Base-by-base conservation (phyloP, 2,113 vertebrate genomes). In the Odocoileus hemionus region DNA sequence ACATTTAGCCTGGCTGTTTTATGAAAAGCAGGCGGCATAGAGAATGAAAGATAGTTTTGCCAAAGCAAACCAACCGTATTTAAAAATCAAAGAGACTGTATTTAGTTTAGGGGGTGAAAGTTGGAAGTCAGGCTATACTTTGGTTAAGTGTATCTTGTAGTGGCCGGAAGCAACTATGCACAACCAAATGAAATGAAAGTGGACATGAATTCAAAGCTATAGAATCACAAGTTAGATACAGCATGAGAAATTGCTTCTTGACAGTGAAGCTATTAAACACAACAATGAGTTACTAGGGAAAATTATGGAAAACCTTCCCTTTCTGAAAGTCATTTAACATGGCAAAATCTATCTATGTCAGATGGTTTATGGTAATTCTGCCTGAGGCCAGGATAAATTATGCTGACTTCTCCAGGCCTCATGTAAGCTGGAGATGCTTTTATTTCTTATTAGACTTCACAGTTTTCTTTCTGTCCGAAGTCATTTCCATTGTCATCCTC, bases 231-330 rank as follows among this genome's bases (percentile, higher is more conserved):
- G 30, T 93, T 93, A 60, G 80, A 76, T 57, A 86, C 3, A 52
- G 43, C 94, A 85, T 93, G 92, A 97, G 85, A 78, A 94, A 94
- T 83, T 67, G 21, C 91, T 97, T 96, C 70, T 93, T 96, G 92
- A 93, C 94, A 96, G 88, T 78, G 54, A 94, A 86, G 94, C 97
- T 95, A 97, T 98, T 97, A 97, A 97, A 95, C n/a, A 97, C 93
- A 97, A 94, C 96, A 95, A 39, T 96, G 94, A 95, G 23, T 97
- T 91, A 97, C 67, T 76, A 95, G 50, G 89, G 55, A 61, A 98
- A 96, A 92, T 98, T 94, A 96, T 74, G 50, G 95, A 97, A 98
- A 98, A 84, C 36, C 86, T 97, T 97, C 39, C 70, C 94, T 98
- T 96, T 91, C 90, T 95, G 83, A 95, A 96, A 96, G 64, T 96